Conservation (phyloP, 2,888 invertebrate species). For the Eupithecia exiguata region DNA sequence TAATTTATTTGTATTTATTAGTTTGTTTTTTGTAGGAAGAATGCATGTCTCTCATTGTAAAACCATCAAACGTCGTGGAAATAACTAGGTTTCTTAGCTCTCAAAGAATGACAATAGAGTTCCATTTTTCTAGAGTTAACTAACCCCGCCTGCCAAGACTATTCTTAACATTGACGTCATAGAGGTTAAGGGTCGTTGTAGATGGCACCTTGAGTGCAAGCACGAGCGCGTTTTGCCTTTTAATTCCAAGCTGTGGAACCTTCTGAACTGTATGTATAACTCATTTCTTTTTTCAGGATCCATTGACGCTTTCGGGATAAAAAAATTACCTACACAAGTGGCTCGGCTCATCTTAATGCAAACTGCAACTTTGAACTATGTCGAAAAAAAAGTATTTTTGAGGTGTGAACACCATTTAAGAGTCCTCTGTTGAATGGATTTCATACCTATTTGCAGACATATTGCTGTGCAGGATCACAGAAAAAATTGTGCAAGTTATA, state of each 20-base stretch:
- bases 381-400: too few relatives aligned
- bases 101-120: conserved; percentile 10
- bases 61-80: neutral
- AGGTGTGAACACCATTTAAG: too few relatives aligned
- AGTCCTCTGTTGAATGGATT: too few relatives aligned
- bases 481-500: too few relatives aligned
- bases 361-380: neutral
- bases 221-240: neutral
- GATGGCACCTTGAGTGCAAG: neutral
- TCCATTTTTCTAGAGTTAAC: conserved; percentile 14
- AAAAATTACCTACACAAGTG: neutral
- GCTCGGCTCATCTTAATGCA: neutral
- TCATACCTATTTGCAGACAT: too few relatives aligned
- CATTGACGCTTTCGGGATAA: neutral
- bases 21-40: too few relatives aligned
- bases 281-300: neutral
- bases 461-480: too few relatives aligned
- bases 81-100: neutral
- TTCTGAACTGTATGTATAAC: neutral
- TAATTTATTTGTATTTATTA: too few relatives aligned
- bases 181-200: conserved; percentile 6
- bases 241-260: too few relatives aligned
- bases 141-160: conserved; percentile 4
- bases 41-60: neutral
- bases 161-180: conserved; percentile 18